Conservation (phyloP, 2,888 invertebrate genomes). For the Aphodius granarius region DNA sequence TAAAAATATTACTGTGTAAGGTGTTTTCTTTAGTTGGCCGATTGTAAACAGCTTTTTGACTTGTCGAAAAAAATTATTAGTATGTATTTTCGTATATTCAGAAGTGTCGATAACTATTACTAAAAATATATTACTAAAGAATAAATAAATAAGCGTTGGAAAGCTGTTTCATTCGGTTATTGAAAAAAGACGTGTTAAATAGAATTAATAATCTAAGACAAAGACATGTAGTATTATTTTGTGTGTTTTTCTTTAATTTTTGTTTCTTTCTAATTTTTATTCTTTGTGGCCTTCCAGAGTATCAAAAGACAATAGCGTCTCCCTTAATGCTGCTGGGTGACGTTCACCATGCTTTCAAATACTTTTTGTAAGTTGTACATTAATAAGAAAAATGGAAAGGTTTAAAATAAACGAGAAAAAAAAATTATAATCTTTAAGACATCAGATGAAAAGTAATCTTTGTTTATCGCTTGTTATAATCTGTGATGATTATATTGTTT, state of each 20-base stretch:
- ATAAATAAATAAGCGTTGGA: not conserved
- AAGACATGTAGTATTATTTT: slow-evolving; percentile 1
- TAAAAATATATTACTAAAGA: too few species aligned
- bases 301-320: slow-evolving; percentile 9
- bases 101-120: not conserved
- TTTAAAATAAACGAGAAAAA: not conserved
- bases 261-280: not conserved
- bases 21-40: not conserved
- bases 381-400: slow-evolving; percentile 3
- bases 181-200: not conserved
- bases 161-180: not conserved
- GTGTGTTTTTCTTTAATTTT: not conserved
- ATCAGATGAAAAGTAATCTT: slow-evolving; percentile 26
- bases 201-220: slow-evolving; percentile 1
- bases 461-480: slow-evolving; percentile 45
- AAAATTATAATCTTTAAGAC: slow-evolving; percentile 1
- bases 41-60: not conserved
- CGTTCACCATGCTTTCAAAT: not conserved
- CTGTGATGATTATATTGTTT: slow-evolving; percentile 48
- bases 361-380: not conserved
- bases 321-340: not conserved
- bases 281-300: not conserved
- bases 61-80: not conserved
- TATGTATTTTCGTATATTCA: not conserved
- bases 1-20: not conserved